Conservation (phyloP, 2,888 invertebrate genomes). For the Miltochrista miniata region DNA sequence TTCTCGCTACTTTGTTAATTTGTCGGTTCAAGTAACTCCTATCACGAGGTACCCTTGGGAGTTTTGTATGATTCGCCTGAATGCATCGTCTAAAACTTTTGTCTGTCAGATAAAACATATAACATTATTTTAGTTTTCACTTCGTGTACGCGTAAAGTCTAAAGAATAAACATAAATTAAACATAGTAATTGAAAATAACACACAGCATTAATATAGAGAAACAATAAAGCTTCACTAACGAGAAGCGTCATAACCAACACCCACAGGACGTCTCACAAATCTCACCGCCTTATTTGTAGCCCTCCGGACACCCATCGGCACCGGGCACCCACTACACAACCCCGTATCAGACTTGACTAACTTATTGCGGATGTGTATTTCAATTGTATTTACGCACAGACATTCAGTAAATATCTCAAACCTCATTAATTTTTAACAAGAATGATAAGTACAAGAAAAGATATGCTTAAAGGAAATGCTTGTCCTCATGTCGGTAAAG, state of each 20-base stretch:
- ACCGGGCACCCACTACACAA: slow-evolving; percentile 4
- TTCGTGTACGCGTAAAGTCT: neutral
- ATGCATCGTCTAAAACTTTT: no score
- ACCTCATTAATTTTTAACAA: slow-evolving; percentile 2
- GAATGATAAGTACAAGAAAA: neutral
- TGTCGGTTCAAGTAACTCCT: no score
- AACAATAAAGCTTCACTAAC: slow-evolving; percentile 72
- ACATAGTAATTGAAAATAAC: slow-evolving; percentile 26
- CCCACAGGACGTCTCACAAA: slow-evolving; percentile 64
- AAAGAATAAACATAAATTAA: slow-evolving; percentile 15
- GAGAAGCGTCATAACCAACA: slow-evolving; percentile 66
- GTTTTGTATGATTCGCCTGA: no score
- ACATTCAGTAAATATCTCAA: neutral
- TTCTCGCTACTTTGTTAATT: no score
- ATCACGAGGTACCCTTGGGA: no score
- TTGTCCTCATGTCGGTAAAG: neutral
- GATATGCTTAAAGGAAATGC: neutral
- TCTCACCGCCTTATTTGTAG: slow-evolving; percentile 65
- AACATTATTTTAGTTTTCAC: no score
- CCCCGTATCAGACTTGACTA: slow-evolving; percentile 24
- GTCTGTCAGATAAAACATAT: no score
- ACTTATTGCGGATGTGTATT: slow-evolving; percentile 40
- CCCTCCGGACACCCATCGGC: neutral
- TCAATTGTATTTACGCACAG: slow-evolving; percentile 33
- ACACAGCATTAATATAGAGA: slow-evolving; percentile 43